Evolutionary conservation across 1,140 invertebrate species (phyloP), one percentile per base, ranked within the genome.

Genomic region (Caenorhabditis tropicalis): DNA sequence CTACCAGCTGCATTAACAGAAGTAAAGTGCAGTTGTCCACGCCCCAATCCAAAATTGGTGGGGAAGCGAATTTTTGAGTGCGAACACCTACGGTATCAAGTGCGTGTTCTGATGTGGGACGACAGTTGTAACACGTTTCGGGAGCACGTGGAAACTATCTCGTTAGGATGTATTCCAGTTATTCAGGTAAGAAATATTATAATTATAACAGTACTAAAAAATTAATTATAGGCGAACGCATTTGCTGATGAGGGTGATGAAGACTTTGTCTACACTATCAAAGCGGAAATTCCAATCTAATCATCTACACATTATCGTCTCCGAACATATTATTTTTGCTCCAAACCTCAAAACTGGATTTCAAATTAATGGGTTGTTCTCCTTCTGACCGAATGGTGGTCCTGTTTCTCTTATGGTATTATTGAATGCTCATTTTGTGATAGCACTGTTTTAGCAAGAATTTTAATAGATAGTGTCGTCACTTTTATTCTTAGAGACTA

Each of bases 51-150:
- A n/a, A 86, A 85, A 82, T 82, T 91, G 24, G 90, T 91, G 19
- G 90, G 90, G 53, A 88, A 87, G 27, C 82, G 89, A 15, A 91
- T 91, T n/a, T 91, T 91, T 82, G 90, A 91, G 56, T 91, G 90
- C 70, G 90, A 91, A 60, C 90, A 88, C 24, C 83, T 91, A 19
- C 88, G 88, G 33, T 91, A 91, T 85, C 90, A 91, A 86, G 88
- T 91, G 12, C 84, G 90, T 36, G 90, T 91, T 16, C 79, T 91
- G 43, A 79, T 91, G 53, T 91, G 91, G 88, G 90, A 91, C 79
- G 89, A 90, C 16, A n/a, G 87, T 53, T 91, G 90, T 86, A 43
- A 86, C 21, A 88, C 88, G 12, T 91, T 86, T 83, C 58, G 83
- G 31, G 90, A 91, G 74, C 86, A 90, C 49, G 89, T 86, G 15